Percentiles rank a stretch among this genome's conserved stretches.
These are phyloP conservation scores for Acanthurus tractus DNA, from an alignment of 2,797 vertebrate genomes.

Conservation along the genomic window DNA sequence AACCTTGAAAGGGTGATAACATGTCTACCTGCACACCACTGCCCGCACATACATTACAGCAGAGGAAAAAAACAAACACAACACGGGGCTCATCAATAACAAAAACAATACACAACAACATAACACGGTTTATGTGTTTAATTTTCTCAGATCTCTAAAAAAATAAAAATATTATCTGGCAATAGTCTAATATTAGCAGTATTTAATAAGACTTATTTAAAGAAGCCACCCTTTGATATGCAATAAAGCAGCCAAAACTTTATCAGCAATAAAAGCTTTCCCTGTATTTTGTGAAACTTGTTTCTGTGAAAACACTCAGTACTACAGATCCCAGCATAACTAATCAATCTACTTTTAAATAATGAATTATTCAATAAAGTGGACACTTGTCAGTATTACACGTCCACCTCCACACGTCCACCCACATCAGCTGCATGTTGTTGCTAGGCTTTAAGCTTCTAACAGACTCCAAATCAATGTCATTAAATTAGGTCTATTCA, in stretches of 20 bases:
- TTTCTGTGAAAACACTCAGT: constrained; percentile 19
- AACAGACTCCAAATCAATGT: constrained; percentile 65
- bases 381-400: constrained; percentile 45
- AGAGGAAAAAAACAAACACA: neutral
- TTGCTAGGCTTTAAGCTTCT: constrained; percentile 49
- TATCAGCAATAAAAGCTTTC: too few relatives aligned
- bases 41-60: constrained; percentile 54
- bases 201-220: too few relatives aligned
- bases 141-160: too few relatives aligned
- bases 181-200: too few relatives aligned
- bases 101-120: too few relatives aligned
- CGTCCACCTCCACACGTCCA: constrained; percentile 41
- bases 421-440: constrained; percentile 42
- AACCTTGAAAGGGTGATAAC: constrained; percentile 64
- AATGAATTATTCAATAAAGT: constrained; percentile 64
- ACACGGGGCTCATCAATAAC: neutral
- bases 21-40: constrained; percentile 58
- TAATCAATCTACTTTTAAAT: constrained; percentile 45
- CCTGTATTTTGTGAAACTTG: neutral
- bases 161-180: too few relatives aligned
- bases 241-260: too few relatives aligned
- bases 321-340: constrained; percentile 19
- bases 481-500: constrained; percentile 69
- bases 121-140: too few relatives aligned
- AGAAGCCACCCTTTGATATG: too few relatives aligned